phyloP scores from a whole-genome alignment of 2,888 invertebrate genomes.

The Tenthredo amoena region DNA sequence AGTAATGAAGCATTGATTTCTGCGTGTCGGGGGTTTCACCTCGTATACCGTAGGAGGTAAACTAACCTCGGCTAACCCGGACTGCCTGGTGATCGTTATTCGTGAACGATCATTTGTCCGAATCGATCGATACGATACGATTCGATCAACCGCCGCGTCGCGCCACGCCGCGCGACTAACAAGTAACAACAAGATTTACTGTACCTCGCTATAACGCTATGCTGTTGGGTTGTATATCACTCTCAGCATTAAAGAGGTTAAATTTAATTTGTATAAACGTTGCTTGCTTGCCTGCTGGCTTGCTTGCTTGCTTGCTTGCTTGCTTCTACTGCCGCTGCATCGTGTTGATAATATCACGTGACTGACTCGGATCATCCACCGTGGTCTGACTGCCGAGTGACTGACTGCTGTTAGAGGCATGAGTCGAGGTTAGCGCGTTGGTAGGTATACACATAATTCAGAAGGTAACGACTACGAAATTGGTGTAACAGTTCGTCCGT shows the following conservation, averaged over 20 bases:
- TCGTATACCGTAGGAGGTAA: neutral
- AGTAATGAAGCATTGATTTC: slow-evolving; percentile 33
- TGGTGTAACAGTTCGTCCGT: slow-evolving; percentile 36
- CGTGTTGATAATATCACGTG: neutral
- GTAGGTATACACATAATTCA: neutral
- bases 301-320: no score
- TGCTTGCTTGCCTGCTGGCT: no score
- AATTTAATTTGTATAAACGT: neutral
- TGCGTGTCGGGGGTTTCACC: neutral
- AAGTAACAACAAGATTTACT: neutral
- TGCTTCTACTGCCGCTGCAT: neutral
- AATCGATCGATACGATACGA: neutral
- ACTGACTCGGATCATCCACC: neutral
- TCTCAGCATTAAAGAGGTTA: neutral
- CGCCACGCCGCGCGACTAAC: neutral
- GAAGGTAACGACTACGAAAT: slow-evolving; percentile 38
- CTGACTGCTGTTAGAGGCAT: neutral
- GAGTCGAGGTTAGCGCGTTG: neutral
- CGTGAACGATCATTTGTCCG: slow-evolving; percentile 13
- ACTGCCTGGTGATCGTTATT: neutral
- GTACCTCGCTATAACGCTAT: neutral
- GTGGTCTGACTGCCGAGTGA: neutral
- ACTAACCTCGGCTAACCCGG: neutral
- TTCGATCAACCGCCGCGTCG: neutral
- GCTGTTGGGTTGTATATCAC: neutral